Conservation (phyloP, 2,888 invertebrate genomes). For the Drosophila paranaensis region DNA sequence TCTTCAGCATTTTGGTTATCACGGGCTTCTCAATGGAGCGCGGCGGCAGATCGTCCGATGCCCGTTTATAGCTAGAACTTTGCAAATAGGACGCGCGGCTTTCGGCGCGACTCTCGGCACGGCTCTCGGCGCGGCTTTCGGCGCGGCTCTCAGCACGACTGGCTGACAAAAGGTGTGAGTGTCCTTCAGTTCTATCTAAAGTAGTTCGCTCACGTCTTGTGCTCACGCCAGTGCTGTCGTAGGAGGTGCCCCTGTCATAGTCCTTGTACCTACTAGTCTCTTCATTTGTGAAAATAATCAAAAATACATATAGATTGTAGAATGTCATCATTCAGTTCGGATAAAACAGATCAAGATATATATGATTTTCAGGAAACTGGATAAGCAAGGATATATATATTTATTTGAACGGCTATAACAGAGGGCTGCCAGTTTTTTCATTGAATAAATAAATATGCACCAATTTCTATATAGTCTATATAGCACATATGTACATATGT, state of each 20-base stretch:
- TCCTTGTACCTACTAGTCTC: conserved; percentile 72
- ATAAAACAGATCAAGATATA: not conserved
- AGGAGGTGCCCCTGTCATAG: conserved; percentile 78
- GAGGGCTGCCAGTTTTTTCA: not conserved
- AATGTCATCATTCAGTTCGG: not conserved
- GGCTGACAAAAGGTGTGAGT: conserved; percentile 60
- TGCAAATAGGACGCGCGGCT: conserved; percentile 65
- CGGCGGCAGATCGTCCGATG: conserved; percentile 57
- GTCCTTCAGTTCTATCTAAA: conserved; percentile 62
- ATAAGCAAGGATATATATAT: conserved; percentile 13
- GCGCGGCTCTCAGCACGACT: conserved; percentile 63
- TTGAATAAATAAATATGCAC: too few relatives aligned
- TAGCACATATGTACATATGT: too few relatives aligned
- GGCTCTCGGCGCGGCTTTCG: conserved; percentile 44
- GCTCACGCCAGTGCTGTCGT: conserved; percentile 74
- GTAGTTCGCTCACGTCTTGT: conserved; percentile 64
- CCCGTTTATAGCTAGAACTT: conserved; percentile 54
- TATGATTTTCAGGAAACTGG: conserved; percentile 1
- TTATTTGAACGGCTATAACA: conserved; percentile 4
- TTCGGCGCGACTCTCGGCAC: conserved; percentile 64
- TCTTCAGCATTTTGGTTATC: conserved; percentile 91
- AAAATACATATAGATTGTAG: conserved; percentile 1
- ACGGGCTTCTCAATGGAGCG: conserved; percentile 88
- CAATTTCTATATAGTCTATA: too few relatives aligned
- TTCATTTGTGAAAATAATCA: conserved; percentile 30